Evolutionary conservation across 23 tunicate species (phyloP).

Genomic region (Clavelina lepadiformis): DNA sequence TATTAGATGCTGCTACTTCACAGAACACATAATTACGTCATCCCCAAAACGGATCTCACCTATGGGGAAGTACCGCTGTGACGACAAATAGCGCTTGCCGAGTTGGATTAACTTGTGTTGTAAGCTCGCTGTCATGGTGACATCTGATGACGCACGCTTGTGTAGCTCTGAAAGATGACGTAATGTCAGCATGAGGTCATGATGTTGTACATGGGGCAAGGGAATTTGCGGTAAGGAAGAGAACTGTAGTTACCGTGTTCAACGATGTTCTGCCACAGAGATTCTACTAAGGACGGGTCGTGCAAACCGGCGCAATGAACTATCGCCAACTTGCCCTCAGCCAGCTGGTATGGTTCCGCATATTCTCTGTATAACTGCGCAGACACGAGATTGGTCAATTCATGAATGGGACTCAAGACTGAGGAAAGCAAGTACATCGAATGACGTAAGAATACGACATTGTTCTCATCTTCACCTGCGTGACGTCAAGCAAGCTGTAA

Average conservation of each 20-base stretch:
- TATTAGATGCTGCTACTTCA: background rate
- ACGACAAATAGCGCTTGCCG: slow-evolving; percentile 31
- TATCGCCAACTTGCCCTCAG: slow-evolving; percentile 86
- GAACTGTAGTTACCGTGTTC: slow-evolving; percentile 66
- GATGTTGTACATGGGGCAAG: no score
- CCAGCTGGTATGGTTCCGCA: slow-evolving; percentile 92
- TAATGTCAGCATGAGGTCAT: no score
- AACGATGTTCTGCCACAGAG: slow-evolving; percentile 95
- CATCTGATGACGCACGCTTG: slow-evolving; percentile 1
- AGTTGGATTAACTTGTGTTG: slow-evolving; percentile 47
- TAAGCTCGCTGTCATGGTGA: slow-evolving; percentile 9
- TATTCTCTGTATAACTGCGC: slow-evolving; percentile 81
- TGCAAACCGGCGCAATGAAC: slow-evolving; percentile 95
- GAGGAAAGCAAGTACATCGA: no score
- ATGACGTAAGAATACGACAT: background rate
- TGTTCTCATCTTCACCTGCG: slow-evolving; percentile 31
- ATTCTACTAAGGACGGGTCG: slow-evolving; percentile 72
- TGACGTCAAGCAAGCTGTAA: slow-evolving; percentile 59
- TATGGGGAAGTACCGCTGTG: slow-evolving; percentile 74
- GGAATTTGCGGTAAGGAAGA: no score
- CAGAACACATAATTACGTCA: background rate
- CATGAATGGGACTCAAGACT: no score
- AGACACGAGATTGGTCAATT: no score
- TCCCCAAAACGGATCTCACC: slow-evolving; percentile 45
- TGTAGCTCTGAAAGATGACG: background rate